Conservation (phyloP, 1,140 invertebrate species). For the Plutomurus gul region DNA sequence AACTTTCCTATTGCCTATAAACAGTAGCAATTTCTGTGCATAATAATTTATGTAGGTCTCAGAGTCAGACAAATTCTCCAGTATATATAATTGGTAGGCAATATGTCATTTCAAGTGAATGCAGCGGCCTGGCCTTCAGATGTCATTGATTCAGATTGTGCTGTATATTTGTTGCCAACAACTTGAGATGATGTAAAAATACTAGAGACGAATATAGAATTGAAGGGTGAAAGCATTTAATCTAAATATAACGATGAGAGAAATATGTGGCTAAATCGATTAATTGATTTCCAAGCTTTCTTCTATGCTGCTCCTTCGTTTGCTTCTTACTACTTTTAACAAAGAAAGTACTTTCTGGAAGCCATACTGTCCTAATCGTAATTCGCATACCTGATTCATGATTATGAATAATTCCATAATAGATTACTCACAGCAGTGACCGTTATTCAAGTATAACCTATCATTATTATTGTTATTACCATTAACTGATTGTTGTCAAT, state of each 20-base stretch:
- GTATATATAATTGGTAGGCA: too few species aligned
- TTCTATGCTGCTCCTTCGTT: conserved; percentile 26
- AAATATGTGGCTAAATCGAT: not conserved
- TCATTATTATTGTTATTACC: not conserved
- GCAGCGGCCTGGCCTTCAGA: too few species aligned
- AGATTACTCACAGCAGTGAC: too few species aligned
- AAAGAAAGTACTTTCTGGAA: conserved; percentile 29
- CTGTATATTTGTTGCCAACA: conserved; percentile 5
- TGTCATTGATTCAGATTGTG: not conserved
- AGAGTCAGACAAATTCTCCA: too few species aligned
- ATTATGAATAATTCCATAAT: too few species aligned
- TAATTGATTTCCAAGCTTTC: conserved; percentile 27
- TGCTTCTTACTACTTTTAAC: not conserved
- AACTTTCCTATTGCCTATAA: too few species aligned
- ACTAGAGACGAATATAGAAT: too few species aligned
- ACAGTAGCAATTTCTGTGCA: too few species aligned
- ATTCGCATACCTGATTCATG: not conserved
- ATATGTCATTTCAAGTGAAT: too few species aligned
- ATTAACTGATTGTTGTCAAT: not conserved
- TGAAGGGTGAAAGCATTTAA: not conserved
- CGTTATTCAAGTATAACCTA: too few species aligned
- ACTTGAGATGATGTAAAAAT: not conserved
- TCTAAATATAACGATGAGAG: not conserved
- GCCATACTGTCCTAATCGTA: not conserved
- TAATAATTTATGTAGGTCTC: too few species aligned